phyloP scores from a whole-genome alignment of 2,888 invertebrate species.

The Napeogenes sylphis region DNA sequence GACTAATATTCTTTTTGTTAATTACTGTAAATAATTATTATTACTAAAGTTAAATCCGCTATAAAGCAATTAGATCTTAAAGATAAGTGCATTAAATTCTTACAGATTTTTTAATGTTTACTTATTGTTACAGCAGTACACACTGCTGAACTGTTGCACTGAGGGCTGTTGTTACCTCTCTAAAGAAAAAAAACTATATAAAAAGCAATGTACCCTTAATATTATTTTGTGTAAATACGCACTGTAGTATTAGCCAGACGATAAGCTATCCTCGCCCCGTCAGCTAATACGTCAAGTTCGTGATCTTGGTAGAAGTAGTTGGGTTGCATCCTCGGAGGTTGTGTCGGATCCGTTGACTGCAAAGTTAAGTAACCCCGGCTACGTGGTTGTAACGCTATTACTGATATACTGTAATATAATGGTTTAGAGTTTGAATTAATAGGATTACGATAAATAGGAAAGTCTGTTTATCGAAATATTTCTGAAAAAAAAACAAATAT shows the following conservation, averaged over 20 bases:
- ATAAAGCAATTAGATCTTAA: too few relatives aligned
- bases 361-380: constrained; percentile 81
- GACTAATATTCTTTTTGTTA: too few relatives aligned
- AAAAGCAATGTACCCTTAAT: neutral
- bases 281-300: constrained; percentile 80
- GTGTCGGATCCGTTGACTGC: constrained; percentile 81
- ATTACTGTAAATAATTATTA: neutral
- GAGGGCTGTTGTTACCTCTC: too few relatives aligned
- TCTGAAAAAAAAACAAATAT: constrained; percentile 7
- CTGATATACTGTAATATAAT: constrained; percentile 65
- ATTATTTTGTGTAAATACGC: constrained; percentile 25
- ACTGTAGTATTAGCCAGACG: constrained; percentile 77
- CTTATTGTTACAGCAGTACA: too few relatives aligned
- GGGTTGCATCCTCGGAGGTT: constrained; percentile 84
- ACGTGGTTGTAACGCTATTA: constrained; percentile 81
- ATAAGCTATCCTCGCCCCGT: constrained; percentile 79
- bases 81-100: too few relatives aligned
- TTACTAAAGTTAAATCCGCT: too few relatives aligned
- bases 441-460: too few relatives aligned
- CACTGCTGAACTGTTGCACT: too few relatives aligned
- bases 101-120: too few relatives aligned
- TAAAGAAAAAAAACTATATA: too few relatives aligned
- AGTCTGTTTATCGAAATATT: too few relatives aligned
- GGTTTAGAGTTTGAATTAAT: neutral
- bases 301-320: constrained; percentile 84